Base-by-base conservation (phyloP, 1,140 invertebrate species). In the Linepithema humile region DNA sequence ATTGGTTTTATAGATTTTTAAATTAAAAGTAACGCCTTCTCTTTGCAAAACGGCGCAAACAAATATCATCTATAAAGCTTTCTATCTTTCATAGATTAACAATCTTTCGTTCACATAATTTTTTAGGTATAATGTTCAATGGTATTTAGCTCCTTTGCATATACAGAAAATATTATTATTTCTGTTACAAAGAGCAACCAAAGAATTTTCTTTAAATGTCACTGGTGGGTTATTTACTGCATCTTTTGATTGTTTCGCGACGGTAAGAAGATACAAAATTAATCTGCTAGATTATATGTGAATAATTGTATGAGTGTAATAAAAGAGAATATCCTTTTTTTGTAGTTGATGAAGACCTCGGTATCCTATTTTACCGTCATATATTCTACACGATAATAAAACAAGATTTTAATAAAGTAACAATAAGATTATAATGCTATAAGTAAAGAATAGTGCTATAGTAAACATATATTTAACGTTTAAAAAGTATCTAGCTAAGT, bases 351-450 rank as follows among this genome's bases (percentile, higher is more conserved):
- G 1, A 48, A 32, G 9, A 17, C 65, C 2, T 65, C 59, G 0
- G n/a, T 62, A 2, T 35, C 59, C 2, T 62, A 35, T n/a, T 69
- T 69, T 48, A 69, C 43, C 3, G 43, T 69, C 3, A 50, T 70
- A 35, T 35, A 70, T 70, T 70, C 48, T 15, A 53, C 29, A 6
- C 67, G 12, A 26, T 67, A 67, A n/a, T n/a, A n/a, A n/a, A n/a
- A 45, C 12, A 29, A 57, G 15, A 2, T 15, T 26, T 26, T 17
- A 29, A 67, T n/a, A n/a, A 12, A 23, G 1, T 23, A 55, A 55
- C 23, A 26, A 1, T 23, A 55, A 26, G n/a, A n/a, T n/a, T n/a
- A n/a, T n/a, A n/a, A n/a, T n/a, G n/a, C n/a, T n/a, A n/a, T n/a
- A n/a, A n/a, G n/a, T n/a, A n/a, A n/a, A n/a, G n/a, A n/a, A n/a